Evolutionary conservation across 2,113 vertebrate genomes (phyloP), one percentile per base, ranked within the genome.

Genomic region (Uria aalge): DNA sequence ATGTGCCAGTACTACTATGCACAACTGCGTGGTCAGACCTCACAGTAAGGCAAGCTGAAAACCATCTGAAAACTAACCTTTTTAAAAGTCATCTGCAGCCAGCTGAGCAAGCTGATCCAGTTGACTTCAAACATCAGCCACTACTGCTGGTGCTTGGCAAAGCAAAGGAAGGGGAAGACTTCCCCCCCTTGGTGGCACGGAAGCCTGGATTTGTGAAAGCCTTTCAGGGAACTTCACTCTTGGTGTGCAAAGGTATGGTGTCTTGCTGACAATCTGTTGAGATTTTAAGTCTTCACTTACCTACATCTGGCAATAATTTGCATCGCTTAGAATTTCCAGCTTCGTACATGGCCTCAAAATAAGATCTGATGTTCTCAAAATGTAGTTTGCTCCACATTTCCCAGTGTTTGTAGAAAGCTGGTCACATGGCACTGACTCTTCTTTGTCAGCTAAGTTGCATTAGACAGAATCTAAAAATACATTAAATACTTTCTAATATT

Each of bases 381-480:
- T 4, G 38, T 9, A 76, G 67, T 45, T 80, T 68, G 69, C 0
- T 0, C 30, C 77, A 82, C 55, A 21, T 38, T 74, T 85, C 71
- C 52, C 75, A 59, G 6, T 45, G 53, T 74, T 90, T 83, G 67
- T 9, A 71, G 50, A 88, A 50, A 82, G 80, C 55, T 82, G 80
- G 50, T 94, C 62, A 84, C 41, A 29, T 2, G 5, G 38, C 80
- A 89, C 55, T 73, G 82, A 29, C 71, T 91, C 90, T 71, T 90
- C 92, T 86, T 88, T 75, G 52, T 81, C 88, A 76, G 79, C 34
- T 79, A 94, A 90, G 53, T 89, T 95, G 72, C 84, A 85, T 92
- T 92, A 96, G 81, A 85, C 32, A 85, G 23, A 77, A 97, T 72
- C 88, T 95, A 94, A 92, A 96, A 94, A 97, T 87, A 95, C 19